These are phyloP conservation scores for Choreutis nemorana DNA, from an alignment of 2,888 invertebrate genomes.

Conservation along the genomic window DNA sequence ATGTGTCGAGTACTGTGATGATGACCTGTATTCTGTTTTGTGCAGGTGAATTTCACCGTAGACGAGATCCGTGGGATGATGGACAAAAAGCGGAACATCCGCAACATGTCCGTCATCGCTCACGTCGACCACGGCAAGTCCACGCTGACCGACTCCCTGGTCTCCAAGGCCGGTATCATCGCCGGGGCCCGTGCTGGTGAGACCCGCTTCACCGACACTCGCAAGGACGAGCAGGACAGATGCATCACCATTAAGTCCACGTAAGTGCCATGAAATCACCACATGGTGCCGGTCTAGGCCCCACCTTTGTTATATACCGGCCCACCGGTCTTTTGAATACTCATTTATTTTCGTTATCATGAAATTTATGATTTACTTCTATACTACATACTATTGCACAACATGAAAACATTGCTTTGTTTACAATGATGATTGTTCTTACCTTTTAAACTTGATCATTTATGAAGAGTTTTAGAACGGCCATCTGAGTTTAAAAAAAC, in stretches of 20 bases:
- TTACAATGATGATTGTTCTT: conserved; percentile 63
- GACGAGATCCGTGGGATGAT: conserved; percentile 99
- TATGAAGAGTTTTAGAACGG: conserved; percentile 64
- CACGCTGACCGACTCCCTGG: conserved; percentile 98
- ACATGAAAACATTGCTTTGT: too few species aligned
- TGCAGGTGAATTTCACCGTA: conserved; percentile 99
- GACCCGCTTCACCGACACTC: conserved; percentile 98
- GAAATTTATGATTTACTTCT: too few species aligned
- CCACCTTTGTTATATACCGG: background rate
- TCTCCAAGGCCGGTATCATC: conserved; percentile 99
- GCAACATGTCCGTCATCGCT: conserved; percentile 99
- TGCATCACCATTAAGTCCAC: conserved; percentile 99
- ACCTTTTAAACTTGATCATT: conserved; percentile 47
- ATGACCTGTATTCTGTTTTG: conserved; percentile 43
- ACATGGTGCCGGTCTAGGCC: background rate
- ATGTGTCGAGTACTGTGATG: conserved; percentile 14
- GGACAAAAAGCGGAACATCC: conserved; percentile 99
- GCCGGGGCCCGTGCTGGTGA: conserved; percentile 99
- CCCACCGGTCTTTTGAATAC: background rate
- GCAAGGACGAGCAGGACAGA: conserved; percentile 99
- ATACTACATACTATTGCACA: too few species aligned
- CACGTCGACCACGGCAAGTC: conserved; percentile 99
- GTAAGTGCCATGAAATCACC: conserved; percentile 74
- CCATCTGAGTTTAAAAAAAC: conserved; percentile 52
- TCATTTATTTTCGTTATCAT: background rate